These are phyloP conservation scores for Trichogramma dendrolimi DNA, from an alignment of 2,888 invertebrate species.

Conservation along the genomic window DNA sequence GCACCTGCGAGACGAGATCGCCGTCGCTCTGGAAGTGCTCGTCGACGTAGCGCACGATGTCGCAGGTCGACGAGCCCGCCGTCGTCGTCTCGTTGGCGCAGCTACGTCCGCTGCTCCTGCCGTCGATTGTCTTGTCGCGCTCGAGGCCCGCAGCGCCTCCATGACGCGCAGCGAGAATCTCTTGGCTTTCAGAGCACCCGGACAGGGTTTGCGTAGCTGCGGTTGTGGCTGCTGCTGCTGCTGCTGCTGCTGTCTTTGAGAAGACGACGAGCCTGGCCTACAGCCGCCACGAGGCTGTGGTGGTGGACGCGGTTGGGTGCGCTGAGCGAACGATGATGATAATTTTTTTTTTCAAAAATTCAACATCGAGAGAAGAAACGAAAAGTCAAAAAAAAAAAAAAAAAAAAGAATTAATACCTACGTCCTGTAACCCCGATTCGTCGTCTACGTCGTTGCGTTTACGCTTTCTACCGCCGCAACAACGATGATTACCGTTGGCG, in stretches of 20 bases:
- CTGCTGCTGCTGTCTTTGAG: no score
- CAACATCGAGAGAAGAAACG: background rate
- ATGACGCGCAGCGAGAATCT: slow-evolving; percentile 38
- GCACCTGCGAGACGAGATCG: slow-evolving; percentile 39
- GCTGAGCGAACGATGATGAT: no score
- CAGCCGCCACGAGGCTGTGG: no score
- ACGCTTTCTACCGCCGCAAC: background rate
- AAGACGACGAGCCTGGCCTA: no score
- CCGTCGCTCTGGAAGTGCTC: slow-evolving; percentile 35
- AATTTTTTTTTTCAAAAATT: background rate
- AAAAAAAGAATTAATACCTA: slow-evolving; percentile 16
- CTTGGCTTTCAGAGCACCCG: slow-evolving; percentile 30
- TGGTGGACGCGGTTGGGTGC: no score
- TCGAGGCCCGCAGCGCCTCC: slow-evolving; percentile 40
- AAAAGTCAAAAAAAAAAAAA: no score
- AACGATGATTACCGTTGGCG: background rate
- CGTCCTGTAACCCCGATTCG: slow-evolving; percentile 4
- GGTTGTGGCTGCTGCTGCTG: background rate
- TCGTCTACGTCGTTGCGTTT: background rate
- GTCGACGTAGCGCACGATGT: slow-evolving; percentile 35
- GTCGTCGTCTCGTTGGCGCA: background rate
- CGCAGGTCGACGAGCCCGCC: slow-evolving; percentile 28
- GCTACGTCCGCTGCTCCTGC: background rate
- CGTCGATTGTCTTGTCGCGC: slow-evolving; percentile 13
- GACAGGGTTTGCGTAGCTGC: background rate